Conservation (phyloP, 2,797 vertebrate genomes). For the Acanthornis magna region DNA sequence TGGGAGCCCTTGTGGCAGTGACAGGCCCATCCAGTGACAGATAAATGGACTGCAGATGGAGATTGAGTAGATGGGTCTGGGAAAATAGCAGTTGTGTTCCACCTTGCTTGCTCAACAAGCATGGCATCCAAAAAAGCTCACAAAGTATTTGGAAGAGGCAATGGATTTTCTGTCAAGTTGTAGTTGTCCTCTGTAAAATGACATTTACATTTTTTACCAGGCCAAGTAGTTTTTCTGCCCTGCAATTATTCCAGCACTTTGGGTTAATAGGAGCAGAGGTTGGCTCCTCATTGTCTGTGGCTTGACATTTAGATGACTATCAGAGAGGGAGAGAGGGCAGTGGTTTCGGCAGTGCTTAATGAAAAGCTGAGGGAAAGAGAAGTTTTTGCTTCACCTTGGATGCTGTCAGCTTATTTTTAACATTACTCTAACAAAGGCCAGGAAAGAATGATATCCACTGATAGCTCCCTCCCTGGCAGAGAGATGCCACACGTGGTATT, state of each 20-base stretch:
- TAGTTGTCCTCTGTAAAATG: neutral
- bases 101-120: neutral
- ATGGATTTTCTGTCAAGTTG: neutral
- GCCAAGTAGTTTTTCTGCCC: slow-evolving; percentile 14
- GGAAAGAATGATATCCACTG: neutral
- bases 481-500: neutral
- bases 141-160: neutral
- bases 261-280: slow-evolving; percentile 35
- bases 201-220: slow-evolving; percentile 18
- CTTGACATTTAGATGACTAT: neutral
- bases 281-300: slow-evolving; percentile 7
- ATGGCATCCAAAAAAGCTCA: neutral
- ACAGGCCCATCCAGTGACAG: neutral
- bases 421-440: neutral
- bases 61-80: neutral
- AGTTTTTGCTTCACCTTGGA: neutral
- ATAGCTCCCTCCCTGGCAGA: neutral
- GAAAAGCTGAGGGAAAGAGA: slow-evolving; percentile 20
- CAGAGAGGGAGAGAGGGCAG: neutral
- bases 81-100: neutral
- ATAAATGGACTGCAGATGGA: neutral
- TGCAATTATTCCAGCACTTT: neutral
- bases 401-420: neutral
- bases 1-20: neutral
- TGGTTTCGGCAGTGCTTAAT: neutral